phyloP scores from a whole-genome alignment of 2,888 invertebrate genomes.

The Drosophila parthenogenetica region DNA sequence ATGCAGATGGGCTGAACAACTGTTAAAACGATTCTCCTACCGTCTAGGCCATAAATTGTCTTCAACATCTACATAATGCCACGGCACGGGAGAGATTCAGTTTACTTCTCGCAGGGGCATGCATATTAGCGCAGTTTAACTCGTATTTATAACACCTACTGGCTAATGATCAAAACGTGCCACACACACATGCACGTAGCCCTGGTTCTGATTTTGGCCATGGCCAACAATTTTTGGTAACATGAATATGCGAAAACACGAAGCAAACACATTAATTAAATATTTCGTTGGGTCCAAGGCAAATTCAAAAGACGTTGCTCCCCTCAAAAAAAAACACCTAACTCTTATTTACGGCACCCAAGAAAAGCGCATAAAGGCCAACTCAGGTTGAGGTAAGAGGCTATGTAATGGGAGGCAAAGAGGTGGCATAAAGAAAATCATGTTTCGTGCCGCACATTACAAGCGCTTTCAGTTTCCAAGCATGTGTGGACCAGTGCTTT shows the following conservation, averaged over 20 bases:
- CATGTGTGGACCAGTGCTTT: slow-evolving; percentile 27
- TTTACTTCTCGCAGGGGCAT: slow-evolving; percentile 36
- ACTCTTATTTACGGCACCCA: slow-evolving; percentile 65
- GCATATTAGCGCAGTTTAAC: slow-evolving; percentile 68
- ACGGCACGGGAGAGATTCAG: neutral
- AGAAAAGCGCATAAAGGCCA: slow-evolving; percentile 33
- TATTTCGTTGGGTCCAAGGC: slow-evolving; percentile 54
- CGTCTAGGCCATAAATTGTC: slow-evolving; percentile 62
- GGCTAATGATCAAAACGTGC: slow-evolving; percentile 78
- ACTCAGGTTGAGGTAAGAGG: slow-evolving; percentile 1
- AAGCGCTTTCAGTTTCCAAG: slow-evolving; percentile 37
- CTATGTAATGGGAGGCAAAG: neutral
- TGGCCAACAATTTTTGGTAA: slow-evolving; percentile 52
- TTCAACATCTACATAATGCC: slow-evolving; percentile 57
- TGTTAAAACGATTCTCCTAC: slow-evolving; percentile 32
- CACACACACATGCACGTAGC: slow-evolving; percentile 49
- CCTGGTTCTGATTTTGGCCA: slow-evolving; percentile 37
- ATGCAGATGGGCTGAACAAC: slow-evolving; percentile 2
- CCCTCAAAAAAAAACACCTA: slow-evolving; percentile 44
- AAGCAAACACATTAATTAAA: slow-evolving; percentile 79
- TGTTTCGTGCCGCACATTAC: slow-evolving; percentile 57
- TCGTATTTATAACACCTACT: slow-evolving; percentile 74
- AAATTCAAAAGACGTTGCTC: slow-evolving; percentile 55
- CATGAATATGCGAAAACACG: slow-evolving; percentile 80
- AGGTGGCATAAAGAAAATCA: slow-evolving; percentile 55